Base-by-base conservation (phyloP, 2,113 vertebrate species). In the Erythrocercus mccallii region DNA sequence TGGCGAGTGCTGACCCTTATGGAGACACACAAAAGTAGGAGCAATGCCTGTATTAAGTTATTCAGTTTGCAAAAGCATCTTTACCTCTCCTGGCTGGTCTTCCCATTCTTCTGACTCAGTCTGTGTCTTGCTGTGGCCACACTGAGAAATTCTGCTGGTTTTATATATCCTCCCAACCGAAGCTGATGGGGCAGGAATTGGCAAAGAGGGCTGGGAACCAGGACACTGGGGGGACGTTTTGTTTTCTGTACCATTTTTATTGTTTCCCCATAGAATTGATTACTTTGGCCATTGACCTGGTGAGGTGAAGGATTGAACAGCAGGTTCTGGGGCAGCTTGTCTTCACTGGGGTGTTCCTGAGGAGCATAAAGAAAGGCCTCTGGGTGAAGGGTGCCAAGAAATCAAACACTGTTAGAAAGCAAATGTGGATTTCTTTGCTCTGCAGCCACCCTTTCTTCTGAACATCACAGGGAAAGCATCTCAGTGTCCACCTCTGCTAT, bases 301-400 rank as follows among this genome's bases (percentile, higher is more conserved):
- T 0, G 4, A 51, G 92, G 86, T 68, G 88, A 86, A 24, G 30
- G 19, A 31, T 11, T 38, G 88, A 53, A n/a, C 87, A 35, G 56
- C 33, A n/a, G 60, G 91, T 93, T 65, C 91, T 74, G 81, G 96
- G 96, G 96, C 96, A 97, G 73, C 45, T 78, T 56, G 92, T 56
- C 92, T 97, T 42, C 35, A 1, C 22, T 20, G 10, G 40, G 76
- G n/a, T n/a, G 68, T 35, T 71, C 22, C 71, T 11, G 51, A 54
- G 95, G 76, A 84, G 83, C 91, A 68, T 88, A 92, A 88, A 90
- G 88, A 61, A 88, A 73, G 74, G 76, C 38, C 88, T 35, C 42
- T 31, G 72, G 15, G 9, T 19, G 40, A 24, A 88, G 18, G 23
- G 15, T 86, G 95, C 92, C 94, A 90, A 80, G 74, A 73, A 88